These are phyloP conservation scores for Cardinalis cardinalis DNA, from an alignment of 2,113 vertebrate genomes.

Conservation along the genomic window DNA sequence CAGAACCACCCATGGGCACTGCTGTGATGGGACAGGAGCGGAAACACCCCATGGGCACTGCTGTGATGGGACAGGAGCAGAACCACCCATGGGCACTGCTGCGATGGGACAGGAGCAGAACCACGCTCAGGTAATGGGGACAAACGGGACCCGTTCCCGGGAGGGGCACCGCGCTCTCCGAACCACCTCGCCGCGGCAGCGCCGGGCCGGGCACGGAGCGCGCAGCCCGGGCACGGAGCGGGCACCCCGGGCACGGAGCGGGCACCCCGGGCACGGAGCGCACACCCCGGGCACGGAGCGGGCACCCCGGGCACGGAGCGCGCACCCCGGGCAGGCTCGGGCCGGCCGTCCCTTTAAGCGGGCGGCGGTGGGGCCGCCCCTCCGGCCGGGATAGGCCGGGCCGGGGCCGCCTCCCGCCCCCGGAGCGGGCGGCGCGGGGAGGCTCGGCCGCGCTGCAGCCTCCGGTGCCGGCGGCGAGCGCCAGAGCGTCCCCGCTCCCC, in stretches of 20 bases:
- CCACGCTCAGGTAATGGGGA: fast-evolving
- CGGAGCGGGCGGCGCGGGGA: neutral
- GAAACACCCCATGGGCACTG: too few relatives aligned
- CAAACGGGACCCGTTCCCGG: neutral
- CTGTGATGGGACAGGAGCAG: too few relatives aligned
- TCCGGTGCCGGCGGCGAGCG: neutral
- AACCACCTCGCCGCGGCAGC: fast-evolving
- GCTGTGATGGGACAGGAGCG: too few relatives aligned
- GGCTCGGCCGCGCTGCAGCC: neutral
- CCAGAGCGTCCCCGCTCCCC: neutral
- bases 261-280: neutral
- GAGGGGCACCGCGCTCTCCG: neutral
- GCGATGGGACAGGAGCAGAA: too few relatives aligned
- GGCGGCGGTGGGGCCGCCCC: neutral
- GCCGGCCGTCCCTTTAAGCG: slow-evolving; percentile 38
- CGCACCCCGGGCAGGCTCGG: fast-evolving
- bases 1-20: too few relatives aligned
- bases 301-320: too few relatives aligned
- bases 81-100: neutral
- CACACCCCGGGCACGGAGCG: fast-evolving
- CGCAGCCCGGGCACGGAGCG: neutral
- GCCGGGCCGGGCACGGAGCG: neutral
- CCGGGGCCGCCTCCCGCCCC: slow-evolving; percentile 38
- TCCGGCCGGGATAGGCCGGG: neutral
- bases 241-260: fast-evolving